These are phyloP conservation scores for Psilanteris sp. DNA, from an alignment of 1,140 invertebrate genomes.

Conservation along the genomic window DNA sequence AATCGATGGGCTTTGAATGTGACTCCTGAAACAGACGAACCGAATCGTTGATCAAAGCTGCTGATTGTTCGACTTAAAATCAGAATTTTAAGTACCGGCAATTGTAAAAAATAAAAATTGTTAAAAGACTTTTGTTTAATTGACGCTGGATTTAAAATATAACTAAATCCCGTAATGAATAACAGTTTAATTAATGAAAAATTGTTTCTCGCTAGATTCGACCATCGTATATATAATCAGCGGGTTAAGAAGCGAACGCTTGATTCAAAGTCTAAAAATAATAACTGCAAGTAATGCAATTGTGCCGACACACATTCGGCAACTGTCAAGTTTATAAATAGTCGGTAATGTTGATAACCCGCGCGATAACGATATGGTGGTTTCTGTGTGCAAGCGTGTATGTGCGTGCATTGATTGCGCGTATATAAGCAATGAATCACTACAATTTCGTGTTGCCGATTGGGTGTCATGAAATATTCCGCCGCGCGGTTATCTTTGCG, in stretches of 20 bases:
- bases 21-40: slow-evolving; percentile 84
- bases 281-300: slow-evolving; percentile 10
- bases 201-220: too few species aligned
- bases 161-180: too few species aligned
- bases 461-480: slow-evolving; percentile 25
- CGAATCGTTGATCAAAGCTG: background rate
- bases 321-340: slow-evolving; percentile 8
- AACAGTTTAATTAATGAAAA: too few species aligned
- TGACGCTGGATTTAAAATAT: too few species aligned
- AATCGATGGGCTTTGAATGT: slow-evolving; percentile 94
- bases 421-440: slow-evolving; percentile 30
- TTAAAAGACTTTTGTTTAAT: too few species aligned
- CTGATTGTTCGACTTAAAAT: too few species aligned
- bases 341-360: slow-evolving; percentile 6
- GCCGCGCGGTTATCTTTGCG: slow-evolving; percentile 15
- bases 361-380: slow-evolving; percentile 11
- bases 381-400: background rate
- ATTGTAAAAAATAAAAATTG: too few species aligned
- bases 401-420: slow-evolving; percentile 18
- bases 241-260: too few species aligned
- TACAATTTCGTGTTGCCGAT: slow-evolving; percentile 4
- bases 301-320: background rate
- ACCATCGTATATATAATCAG: too few species aligned
- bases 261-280: too few species aligned
- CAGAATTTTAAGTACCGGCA: too few species aligned